Base-by-base conservation (phyloP, 2,797 vertebrate genomes). In the Eulemur mongoz region DNA sequence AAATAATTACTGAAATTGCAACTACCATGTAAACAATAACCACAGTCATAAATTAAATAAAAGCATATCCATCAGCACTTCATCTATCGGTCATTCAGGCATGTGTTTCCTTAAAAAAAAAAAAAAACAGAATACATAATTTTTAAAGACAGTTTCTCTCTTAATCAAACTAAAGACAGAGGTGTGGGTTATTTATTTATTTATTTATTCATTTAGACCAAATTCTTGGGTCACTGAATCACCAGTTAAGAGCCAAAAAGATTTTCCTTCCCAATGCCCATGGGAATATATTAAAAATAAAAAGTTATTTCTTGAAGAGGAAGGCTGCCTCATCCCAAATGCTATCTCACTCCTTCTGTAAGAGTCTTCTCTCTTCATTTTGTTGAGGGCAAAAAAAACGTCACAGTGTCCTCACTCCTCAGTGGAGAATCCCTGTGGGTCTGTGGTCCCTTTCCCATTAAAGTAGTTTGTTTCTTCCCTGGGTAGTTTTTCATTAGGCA, bases 281-380 rank as follows among this genome's bases (percentile, higher is more conserved):
- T n/a, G 27, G 25, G 57, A 35, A 89, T 88, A 91, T 89, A 70
- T 76, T 92, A 43, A 73, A 91, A 88, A 90, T n/a, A 96, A 43
- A 92, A 63, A 43, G 69, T 78, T 89, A 79, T 82, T 82, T 94
- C 45, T 69, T 76, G 4, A 95, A 70, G 40, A 93, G 48, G 40
- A 63, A 81, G 18, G 5, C 35, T 82, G 40, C 27, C 35, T 80
- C 40, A 32, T 79, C 23, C 67, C 52, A 27, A 52, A 20, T 96
- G 17, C 63, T 72, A 70, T 35, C 40, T 1, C 14, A 30, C 30
- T 59, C n/a, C 76, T 84, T 91, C 76, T 87, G 0, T 18, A 43
- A 35, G 17, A 67, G 17, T 67, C 63, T 65, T 65, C 15, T 65
- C 61, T 67, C 35, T n/a, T 65, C 30, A 75, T 93, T 93, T 86